Evolutionary conservation across 1,140 invertebrate species (phyloP).

Genomic region (Lepidurus packardi): DNA sequence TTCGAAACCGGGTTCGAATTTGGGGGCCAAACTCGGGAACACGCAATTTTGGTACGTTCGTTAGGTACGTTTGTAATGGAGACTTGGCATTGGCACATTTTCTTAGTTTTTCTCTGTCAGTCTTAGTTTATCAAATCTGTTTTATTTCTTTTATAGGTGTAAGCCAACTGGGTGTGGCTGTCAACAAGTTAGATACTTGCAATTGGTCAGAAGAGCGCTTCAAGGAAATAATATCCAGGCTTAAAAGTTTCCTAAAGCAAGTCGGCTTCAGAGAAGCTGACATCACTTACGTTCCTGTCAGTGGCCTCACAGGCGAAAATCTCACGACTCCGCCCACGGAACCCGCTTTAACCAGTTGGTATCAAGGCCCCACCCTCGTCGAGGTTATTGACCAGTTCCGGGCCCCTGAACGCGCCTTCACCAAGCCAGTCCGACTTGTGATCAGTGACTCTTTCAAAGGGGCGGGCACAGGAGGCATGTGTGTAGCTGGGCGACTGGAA

Average conservation of each 20-base stretch:
- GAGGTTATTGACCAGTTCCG: conserved; percentile 81
- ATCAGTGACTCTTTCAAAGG: conserved; percentile 94
- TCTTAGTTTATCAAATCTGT: conserved; percentile 20
- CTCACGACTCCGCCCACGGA: conserved; percentile 64
- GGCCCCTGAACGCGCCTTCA: conserved; percentile 72
- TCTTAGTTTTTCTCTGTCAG: background rate
- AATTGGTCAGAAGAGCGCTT: conserved; percentile 75
- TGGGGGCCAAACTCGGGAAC: conserved; percentile 96
- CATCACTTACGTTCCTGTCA: conserved; percentile 89
- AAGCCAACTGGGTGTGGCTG: conserved; percentile 72
- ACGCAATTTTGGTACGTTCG: conserved; percentile 86
- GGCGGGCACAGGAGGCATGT: conserved; percentile 71
- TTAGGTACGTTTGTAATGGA: conserved; percentile 55
- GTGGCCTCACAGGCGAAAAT: conserved; percentile 91
- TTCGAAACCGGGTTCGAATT: conserved; percentile 98
- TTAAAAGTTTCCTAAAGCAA: conserved; percentile 85
- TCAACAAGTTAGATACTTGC: conserved; percentile 80
- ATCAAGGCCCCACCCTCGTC: conserved; percentile 71
- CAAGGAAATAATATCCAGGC: conserved; percentile 75
- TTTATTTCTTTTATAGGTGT: conserved; percentile 54
- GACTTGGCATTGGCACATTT: background rate
- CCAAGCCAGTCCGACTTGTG: conserved; percentile 84
- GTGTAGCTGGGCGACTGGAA: conserved; percentile 83
- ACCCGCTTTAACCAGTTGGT: conserved; percentile 69
- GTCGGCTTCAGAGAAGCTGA: conserved; percentile 87